phyloP scores from a whole-genome alignment of 1,140 invertebrate species.

The Drosophila setifemur region DNA sequence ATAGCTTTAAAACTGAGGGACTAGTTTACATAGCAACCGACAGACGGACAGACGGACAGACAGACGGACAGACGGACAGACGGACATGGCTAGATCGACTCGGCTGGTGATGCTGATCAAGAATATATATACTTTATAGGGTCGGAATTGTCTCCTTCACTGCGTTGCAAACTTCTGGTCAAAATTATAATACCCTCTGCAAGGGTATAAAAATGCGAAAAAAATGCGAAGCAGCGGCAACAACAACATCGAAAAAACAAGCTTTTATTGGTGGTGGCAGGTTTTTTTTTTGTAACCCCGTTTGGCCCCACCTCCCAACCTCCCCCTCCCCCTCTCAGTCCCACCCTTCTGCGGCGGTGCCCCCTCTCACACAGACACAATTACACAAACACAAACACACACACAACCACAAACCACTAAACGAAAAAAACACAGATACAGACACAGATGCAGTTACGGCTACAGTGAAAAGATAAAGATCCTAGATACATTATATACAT shows the following conservation, averaged over 20 bases:
- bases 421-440: constrained; percentile 5
- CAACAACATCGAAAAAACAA: constrained; percentile 18
- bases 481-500: constrained; percentile 82
- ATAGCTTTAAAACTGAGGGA: no score
- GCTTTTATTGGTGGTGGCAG: constrained; percentile 46
- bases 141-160: no score
- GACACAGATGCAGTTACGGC: constrained; percentile 10
- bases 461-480: constrained; percentile 39
- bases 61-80: no score
- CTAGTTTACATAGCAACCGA: no score
- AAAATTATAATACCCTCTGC: no score
- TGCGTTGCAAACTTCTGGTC: no score
- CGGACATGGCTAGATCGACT: no score
- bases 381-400: constrained; percentile 1
- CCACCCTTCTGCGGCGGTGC: background rate
- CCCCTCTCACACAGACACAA: background rate
- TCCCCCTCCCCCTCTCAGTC: background rate
- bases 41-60: no score
- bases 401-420: constrained; percentile 1
- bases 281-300: constrained; percentile 35
- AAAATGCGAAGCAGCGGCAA: constrained; percentile 15
- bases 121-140: no score
- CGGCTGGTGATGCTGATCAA: no score
- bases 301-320: constrained; percentile 31
- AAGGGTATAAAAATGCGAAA: no score